Base-by-base conservation (phyloP, 2,888 invertebrate species). In the Pterostichus niger region DNA sequence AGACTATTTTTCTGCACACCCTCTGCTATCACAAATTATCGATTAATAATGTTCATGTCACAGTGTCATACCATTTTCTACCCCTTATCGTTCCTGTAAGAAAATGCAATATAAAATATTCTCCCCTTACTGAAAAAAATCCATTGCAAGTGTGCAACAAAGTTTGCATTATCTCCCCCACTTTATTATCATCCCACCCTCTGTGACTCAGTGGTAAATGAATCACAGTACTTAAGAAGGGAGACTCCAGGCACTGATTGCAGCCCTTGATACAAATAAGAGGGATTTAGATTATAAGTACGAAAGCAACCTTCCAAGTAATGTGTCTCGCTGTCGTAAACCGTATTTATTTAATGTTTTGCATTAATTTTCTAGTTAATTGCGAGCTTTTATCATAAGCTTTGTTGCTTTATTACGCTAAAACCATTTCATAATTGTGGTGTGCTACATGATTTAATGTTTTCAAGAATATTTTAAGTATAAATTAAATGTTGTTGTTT, bases 141-240 rank as follows among this genome's bases (percentile, higher is more conserved):
- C 68, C 44, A 71, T 17, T 46, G 64, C 35, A 64, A 64, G 44
- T 71, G 56, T 56, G 56, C 56, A 56, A 56, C 17, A 56, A 44
- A 71, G 11, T 40, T 71, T 44, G 46, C 44, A 71, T 71, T 71
- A 71, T 71, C 68, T 71, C 68, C 68, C 68, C 68, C 17, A 56
- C 17, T 71, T 40, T 44, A 71, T 44, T 71, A 71, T 6, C 68
- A 17, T 44, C 68, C 15, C 44, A 49, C 49, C 49, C 49, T n/a
- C 49, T 56, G 56, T 56, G 56, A 56, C 56, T 56, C 56, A 56
- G 56, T 49, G 7, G 40, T 40, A 56, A 56, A 56, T 56, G 56
- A 56, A 56, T 56, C 56, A 56, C 56, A 3, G 56, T 17, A 2
- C 56, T 49, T 49, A 56, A 56, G 56, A 17, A 56, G 15, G 56